phyloP scores from a whole-genome alignment of 2,888 invertebrate genomes.

The Rutpela maculata region DNA sequence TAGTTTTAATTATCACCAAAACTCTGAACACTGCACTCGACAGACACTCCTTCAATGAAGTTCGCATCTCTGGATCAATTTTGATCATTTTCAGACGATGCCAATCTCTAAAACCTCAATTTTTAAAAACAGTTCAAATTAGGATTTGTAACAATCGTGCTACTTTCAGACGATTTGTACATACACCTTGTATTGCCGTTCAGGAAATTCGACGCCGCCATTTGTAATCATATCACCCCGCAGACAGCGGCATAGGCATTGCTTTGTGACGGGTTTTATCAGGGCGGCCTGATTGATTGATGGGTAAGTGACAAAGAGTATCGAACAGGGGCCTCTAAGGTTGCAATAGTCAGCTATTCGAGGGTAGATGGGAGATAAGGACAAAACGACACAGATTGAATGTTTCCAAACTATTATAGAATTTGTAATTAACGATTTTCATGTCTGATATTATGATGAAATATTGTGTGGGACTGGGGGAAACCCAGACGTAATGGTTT shows the following conservation, averaged over 20 bases:
- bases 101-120: no score
- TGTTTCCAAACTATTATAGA: slow-evolving; percentile 28
- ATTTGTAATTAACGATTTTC: slow-evolving; percentile 39
- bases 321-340: slow-evolving; percentile 25
- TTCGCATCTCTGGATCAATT: no score
- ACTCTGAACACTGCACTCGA: no score
- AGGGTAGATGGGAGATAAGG: slow-evolving; percentile 38
- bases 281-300: slow-evolving; percentile 37
- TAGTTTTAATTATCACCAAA: no score
- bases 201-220: slow-evolving; percentile 30
- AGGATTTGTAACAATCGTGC: no score
- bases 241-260: slow-evolving; percentile 8
- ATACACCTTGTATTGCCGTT: not conserved
- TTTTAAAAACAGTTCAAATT: no score
- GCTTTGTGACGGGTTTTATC: slow-evolving; percentile 36
- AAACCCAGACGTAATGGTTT: slow-evolving; percentile 20
- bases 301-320: slow-evolving; percentile 38
- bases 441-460: slow-evolving; percentile 21
- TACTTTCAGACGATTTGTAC: no score
- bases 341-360: slow-evolving; percentile 19
- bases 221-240: slow-evolving; percentile 18
- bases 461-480: slow-evolving; percentile 13
- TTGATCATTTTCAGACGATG: no score
- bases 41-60: no score
- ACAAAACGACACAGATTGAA: slow-evolving; percentile 36